phyloP scores from a whole-genome alignment of 2,797 vertebrate genomes.

The Lycodopsis pacificus region DNA sequence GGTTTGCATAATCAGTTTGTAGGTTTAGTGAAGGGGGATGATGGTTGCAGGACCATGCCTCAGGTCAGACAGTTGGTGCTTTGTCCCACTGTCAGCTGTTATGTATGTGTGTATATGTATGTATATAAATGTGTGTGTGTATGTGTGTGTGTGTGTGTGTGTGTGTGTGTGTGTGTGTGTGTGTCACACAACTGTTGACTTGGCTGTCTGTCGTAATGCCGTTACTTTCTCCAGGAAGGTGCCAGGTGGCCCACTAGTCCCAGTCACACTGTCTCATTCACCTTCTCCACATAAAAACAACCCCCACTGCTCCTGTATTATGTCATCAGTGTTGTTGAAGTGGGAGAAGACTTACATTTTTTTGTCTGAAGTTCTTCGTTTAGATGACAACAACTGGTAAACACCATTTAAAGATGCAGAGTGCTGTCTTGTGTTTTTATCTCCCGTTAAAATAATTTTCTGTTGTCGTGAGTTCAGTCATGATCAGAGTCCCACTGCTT shows the following conservation, averaged over 20 bases:
- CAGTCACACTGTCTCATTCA: constrained; percentile 44
- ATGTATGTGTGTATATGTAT: constrained; percentile 41
- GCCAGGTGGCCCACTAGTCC: constrained; percentile 65
- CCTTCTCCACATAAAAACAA: not conserved
- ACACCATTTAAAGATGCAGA: not conserved
- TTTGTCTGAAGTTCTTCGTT: not conserved
- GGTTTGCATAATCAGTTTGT: not conserved
- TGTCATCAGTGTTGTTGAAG: constrained; percentile 3
- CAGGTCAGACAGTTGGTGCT: constrained; percentile 71
- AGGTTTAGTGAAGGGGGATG: constrained; percentile 24
- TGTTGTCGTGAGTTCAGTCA: not conserved
- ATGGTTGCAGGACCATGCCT: constrained; percentile 27
- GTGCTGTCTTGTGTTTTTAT: no score
- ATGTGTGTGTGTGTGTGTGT: constrained; percentile 47
- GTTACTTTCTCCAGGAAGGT: constrained; percentile 75
- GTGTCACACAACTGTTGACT: constrained; percentile 74
- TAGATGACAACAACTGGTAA: not conserved
- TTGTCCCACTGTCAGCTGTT: constrained; percentile 75
- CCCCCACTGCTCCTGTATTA: not conserved
- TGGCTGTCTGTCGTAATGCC: constrained; percentile 76
- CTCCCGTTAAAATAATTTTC: not conserved
- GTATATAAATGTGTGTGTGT: constrained; percentile 53
- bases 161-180: constrained; percentile 50
- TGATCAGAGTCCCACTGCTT: constrained; percentile 55
- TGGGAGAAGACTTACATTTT: not conserved